Conservation (phyloP, 2,888 invertebrate species). For the Nephrotoma appendiculata region DNA sequence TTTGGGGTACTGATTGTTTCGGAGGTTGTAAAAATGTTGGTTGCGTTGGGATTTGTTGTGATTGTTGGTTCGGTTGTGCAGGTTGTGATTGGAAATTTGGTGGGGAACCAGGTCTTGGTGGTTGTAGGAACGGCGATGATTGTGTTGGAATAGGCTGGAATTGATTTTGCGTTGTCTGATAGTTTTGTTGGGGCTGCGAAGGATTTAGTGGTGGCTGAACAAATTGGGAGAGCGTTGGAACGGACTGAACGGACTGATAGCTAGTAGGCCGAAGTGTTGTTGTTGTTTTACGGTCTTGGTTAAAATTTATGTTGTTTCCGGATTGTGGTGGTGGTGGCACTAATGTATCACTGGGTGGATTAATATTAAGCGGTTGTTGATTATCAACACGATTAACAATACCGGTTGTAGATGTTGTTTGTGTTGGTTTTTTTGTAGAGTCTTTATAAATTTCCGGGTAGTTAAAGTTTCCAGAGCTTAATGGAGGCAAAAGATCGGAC, state of each 20-base stretch:
- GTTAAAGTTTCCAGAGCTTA: slow-evolving; percentile 3
- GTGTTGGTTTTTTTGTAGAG: background rate
- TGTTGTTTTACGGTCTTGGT: background rate
- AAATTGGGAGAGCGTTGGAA: background rate
- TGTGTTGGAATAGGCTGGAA: background rate
- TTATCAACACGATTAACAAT: background rate
- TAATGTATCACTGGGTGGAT: background rate
- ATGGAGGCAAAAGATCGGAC: background rate
- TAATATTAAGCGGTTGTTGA: background rate
- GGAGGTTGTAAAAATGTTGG: background rate
- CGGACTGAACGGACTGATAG: background rate
- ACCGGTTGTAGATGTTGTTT: background rate
- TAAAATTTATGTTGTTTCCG: background rate
- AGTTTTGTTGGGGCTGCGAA: background rate
- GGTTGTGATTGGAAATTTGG: background rate
- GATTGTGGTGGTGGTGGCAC: background rate
- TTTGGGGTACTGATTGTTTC: background rate
- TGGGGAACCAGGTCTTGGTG: background rate
- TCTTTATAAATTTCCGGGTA: slow-evolving; percentile 1
- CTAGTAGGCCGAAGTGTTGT: background rate
- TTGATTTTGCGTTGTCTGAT: background rate
- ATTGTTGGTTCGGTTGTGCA: background rate
- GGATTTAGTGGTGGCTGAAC: background rate
- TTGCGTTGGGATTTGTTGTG: background rate
- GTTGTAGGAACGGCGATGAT: background rate